Base-by-base conservation (phyloP, 2,888 invertebrate species). In the Chesias legatella region DNA sequence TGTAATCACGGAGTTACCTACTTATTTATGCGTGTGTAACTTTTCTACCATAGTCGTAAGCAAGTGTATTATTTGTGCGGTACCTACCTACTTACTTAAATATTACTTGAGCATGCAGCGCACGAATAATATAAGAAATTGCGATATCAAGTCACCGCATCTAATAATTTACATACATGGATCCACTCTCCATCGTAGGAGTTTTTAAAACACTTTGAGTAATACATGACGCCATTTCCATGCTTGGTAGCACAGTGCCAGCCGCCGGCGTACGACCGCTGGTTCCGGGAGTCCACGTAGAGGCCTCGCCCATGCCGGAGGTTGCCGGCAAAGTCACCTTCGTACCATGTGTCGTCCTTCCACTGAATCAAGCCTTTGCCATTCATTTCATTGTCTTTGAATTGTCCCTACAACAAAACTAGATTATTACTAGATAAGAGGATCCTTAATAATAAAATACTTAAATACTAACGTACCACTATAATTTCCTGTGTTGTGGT, bases 271-370 rank as follows among this genome's bases (percentile, higher is more conserved):
- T 86, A 88, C 0, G 72, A 79, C 4, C 71, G 62, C 49, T 82
- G 84, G 5, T 41, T 53, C 6, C 83, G 72, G 1, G 86, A 83
- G 51, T 86, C 72, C 10, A 85, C 86, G 45, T 75, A 86, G 9
- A 86, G 63, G 0, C 92, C 92, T 23, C 59, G 60, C 0, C 92
- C 92, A 29, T 91, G 81, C 0, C 91, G 89, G 37, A 89, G 58
- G 41, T 91, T 91, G 0, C 85, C 79, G 8, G 60, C 56, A 57
- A 92, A 90, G n/a, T 90, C 82, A 0, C 92, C 92, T 50, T 89
- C 79, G 49, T 91, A 92, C 82, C 86, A 88, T 22, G 86, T 85
- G 43, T 89, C 78, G 53, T 91, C 88, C 39, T 89, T 88, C 81
- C 91, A 90, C 25, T 80, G 71, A 40, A 92, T 73, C 8, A 55